Percentiles rank a stretch among this genome's conserved stretches.
phyloP scores from a whole-genome alignment of 1,140 invertebrate genomes.

The Trichoplusia ni region DNA sequence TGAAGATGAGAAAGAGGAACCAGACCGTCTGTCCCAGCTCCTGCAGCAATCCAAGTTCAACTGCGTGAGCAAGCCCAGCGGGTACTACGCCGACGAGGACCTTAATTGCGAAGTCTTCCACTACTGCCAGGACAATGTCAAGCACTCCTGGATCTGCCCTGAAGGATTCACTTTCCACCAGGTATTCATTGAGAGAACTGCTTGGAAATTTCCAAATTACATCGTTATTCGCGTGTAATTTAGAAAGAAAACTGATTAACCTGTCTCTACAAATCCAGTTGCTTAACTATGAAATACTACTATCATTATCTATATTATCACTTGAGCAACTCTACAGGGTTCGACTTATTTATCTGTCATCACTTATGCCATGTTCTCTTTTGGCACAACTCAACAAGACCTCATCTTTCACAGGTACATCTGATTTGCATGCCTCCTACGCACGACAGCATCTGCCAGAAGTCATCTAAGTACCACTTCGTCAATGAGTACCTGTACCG shows the following conservation, averaged over 20 bases:
- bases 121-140: constrained; percentile 94
- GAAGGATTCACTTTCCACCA: constrained; percentile 96
- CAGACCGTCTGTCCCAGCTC: constrained; percentile 90
- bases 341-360: too few relatives aligned
- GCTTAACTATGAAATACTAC: too few relatives aligned
- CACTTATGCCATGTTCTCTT: too few relatives aligned
- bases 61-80: constrained; percentile 90
- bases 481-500: constrained; percentile 97
- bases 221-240: too few relatives aligned
- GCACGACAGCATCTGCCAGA: constrained; percentile 93
- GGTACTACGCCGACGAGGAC: constrained; percentile 95
- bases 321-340: too few relatives aligned
- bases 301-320: too few relatives aligned
- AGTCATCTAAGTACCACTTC: constrained; percentile 94
- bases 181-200: constrained; percentile 72
- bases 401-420: constrained; percentile 85
- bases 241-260: too few relatives aligned
- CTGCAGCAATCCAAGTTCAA: constrained; percentile 92
- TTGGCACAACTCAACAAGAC: too few relatives aligned
- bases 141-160: constrained; percentile 96
- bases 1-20: constrained; percentile 90
- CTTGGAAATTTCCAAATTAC: not conserved
- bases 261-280: too few relatives aligned
- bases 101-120: constrained; percentile 96
- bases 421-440: constrained; percentile 96